Conservation (phyloP, 37 sponge, comb jelly and placozoan genomes). For the Aplysina aerophoba region DNA sequence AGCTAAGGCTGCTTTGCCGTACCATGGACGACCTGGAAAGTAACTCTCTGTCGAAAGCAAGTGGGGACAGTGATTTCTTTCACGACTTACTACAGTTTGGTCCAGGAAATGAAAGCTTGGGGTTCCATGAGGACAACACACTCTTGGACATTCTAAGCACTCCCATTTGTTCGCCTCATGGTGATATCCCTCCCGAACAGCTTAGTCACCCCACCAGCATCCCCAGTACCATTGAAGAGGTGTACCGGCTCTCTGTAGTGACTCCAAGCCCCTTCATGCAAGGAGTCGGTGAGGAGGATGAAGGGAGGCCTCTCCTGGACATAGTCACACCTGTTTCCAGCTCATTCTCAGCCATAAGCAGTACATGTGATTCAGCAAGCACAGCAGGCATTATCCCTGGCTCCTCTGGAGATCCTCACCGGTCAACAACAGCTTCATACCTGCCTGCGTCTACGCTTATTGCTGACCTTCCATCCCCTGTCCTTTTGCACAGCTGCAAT, state of each 20-base stretch:
- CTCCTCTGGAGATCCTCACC: neutral
- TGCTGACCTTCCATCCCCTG: no score
- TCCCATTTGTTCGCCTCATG: conserved; percentile 18
- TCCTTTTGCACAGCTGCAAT: no score
- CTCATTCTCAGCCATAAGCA: neutral
- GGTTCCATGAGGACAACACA: neutral
- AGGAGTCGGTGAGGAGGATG: neutral
- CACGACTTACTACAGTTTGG: neutral
- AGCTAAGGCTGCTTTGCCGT: neutral
- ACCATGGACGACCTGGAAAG: conserved; percentile 3
- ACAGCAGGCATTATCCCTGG: neutral
- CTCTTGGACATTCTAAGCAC: neutral
- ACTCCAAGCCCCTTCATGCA: conserved; percentile 7
- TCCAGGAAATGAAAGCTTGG: neutral
- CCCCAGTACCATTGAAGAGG: neutral
- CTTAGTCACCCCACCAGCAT: neutral
- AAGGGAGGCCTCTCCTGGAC: neutral
- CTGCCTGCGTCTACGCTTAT: no score
- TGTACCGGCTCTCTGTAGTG: neutral
- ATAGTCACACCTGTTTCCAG: neutral
- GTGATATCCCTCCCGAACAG: neutral
- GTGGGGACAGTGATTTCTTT: neutral
- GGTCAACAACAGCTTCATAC: no score
- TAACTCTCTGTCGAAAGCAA: neutral
- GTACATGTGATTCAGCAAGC: neutral